Evolutionary conservation across 2,113 vertebrate species (phyloP), one percentile per base, ranked within the genome.

Genomic region (Periophthalmodon schlosseri): DNA sequence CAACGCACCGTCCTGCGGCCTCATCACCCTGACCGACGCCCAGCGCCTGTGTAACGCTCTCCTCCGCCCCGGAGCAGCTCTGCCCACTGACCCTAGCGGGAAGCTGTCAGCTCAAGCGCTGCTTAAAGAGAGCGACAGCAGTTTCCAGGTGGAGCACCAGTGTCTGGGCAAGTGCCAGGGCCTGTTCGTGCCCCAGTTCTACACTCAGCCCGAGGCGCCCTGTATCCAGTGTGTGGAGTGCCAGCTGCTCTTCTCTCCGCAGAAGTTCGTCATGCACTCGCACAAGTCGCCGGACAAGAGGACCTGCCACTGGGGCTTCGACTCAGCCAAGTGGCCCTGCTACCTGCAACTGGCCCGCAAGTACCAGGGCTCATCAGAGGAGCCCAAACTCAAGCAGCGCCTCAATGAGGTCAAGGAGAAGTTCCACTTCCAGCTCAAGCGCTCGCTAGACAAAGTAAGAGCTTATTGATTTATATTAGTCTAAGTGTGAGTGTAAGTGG

Each of bases 261-360:
- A 98, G 91, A 98, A 96, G 0, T 99, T 99, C 52, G 98, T 99
- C 87, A 97, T 99, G 96, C 98, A 99, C 88, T 99, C 98, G 0
- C 98, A 99, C 89, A 95, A 96, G 72, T 96, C 95, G 34, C 96
- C 98, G 0, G 97, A 98, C 93, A 99, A 99, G 94, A 96, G 98
- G 90, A 99, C 98, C 90, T 99, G 98, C 90, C 98, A 99, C 88
- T 99, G 98, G 98, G 98, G 98, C 24, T 99, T 99, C 81, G 98
- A 99, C 75, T 98, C 98, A 0, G 95, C 97, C 90, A 97, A 98
- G 90, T 99, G 98, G 98, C 96, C 96, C 82, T 98, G 96, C 92
- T 99, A 99, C 90, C 94, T 99, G 87, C 97, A 97, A 67, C 95
- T 99, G 23, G 97, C 95, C 91, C 94, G 95, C 88, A 97, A 96